Evolutionary conservation across 2,797 vertebrate genomes (phyloP), one percentile per base, ranked within the genome.

Genomic region (Fratercula arctica): DNA sequence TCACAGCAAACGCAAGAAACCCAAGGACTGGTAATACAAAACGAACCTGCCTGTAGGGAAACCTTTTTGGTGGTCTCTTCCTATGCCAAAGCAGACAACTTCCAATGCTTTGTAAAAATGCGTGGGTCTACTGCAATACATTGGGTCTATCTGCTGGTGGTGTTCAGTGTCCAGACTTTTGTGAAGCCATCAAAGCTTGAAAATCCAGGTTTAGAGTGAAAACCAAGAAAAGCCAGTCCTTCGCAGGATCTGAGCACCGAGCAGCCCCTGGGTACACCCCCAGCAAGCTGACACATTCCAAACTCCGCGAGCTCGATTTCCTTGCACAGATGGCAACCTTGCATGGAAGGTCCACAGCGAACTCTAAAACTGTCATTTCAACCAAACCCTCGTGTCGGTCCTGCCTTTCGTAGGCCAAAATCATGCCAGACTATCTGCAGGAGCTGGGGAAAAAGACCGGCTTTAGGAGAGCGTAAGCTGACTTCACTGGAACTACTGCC

Each of bases 281-380:
- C 87, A 85, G 74, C 87, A 69, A 84, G 68, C 64, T 94, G 94
- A 89, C 83, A 50, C 67, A 43, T 93, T 97, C 96, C 96, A 92
- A 37, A 66, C 88, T 75, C 96, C 10, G 61, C 0, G 2, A 95
- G 94, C 90, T 95, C 61, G 4, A 78, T 94, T 96, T 96, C 92
- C 96, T 96, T 39, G 96, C 94, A 97, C 89, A 94, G 96, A 97
- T 96, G 95, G 95, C 93, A 95, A 95, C 96, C 91, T 96, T 26
- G 94, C 87, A 95, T 95, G 94, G 95, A 94, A 96, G 93, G 96
- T 92, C 96, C 95, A 94, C 87, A 39, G 95, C 0, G 3, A 95
- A 94, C 89, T 94, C 96, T 68, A 23, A 94, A 96, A 91, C 90
- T 88, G 96, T 96, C 93, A 84, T 75, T 94, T 91, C 93, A 86